A percentile compares a stretch with the other conserved stretches of the same genome.
phyloP scores from a whole-genome alignment of 2,797 vertebrate genomes.

The Sorex maritimensis region DNA sequence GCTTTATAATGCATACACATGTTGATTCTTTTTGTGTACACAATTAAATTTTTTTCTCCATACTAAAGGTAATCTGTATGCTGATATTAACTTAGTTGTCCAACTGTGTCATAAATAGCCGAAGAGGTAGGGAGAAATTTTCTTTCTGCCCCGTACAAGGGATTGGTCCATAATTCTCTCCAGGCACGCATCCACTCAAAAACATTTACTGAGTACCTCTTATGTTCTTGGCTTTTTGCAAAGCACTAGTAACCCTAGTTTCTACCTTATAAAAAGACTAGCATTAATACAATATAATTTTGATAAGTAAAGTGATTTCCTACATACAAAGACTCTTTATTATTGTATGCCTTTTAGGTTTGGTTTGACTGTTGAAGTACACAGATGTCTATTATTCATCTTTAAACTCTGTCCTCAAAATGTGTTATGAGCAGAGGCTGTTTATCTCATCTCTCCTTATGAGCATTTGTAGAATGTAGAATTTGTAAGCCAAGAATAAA shows the following conservation, averaged over 20 bases:
- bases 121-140: not conserved
- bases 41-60: not conserved
- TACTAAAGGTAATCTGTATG: not conserved
- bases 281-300: not conserved
- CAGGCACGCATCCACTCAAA: conserved; percentile 12
- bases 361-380: not conserved
- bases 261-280: conserved; percentile 40
- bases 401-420: conserved; percentile 57
- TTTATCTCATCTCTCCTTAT: conserved; percentile 21
- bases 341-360: conserved; percentile 15
- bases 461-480: conserved; percentile 54
- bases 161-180: conserved; percentile 7
- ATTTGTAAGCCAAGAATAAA: conserved; percentile 14
- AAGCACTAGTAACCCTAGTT: not conserved
- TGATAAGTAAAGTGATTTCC: conserved; percentile 29
- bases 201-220: not conserved
- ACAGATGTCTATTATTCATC: not conserved
- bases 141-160: not conserved
- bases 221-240: conserved; percentile 53
- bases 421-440: conserved; percentile 10
- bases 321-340: conserved; percentile 24
- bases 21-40: not conserved
- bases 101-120: not conserved
- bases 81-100: not conserved
- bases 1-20: not conserved